Conservation (phyloP, 1,140 invertebrate genomes). For the Triops cancriformis region DNA sequence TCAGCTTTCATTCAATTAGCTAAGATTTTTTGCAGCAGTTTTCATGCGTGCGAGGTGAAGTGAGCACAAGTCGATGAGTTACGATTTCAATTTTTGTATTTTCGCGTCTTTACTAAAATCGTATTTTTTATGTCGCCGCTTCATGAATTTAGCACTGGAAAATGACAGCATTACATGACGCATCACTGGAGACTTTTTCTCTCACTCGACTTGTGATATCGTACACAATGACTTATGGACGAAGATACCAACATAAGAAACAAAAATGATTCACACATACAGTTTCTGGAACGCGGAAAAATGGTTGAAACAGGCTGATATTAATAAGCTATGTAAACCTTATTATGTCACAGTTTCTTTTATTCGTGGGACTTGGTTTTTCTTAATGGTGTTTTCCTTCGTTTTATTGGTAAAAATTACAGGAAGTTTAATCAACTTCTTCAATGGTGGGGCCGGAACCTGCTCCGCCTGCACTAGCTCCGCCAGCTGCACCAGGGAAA, state of each 20-base stretch:
- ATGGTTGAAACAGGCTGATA: background rate
- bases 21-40: too few species aligned
- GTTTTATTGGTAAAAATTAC: background rate
- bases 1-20: too few species aligned
- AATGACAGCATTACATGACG: background rate
- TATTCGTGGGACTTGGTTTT: background rate
- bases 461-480: conserved; percentile 33
- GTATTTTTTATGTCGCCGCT: background rate
- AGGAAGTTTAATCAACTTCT: conserved; percentile 44
- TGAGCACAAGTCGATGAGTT: too few species aligned
- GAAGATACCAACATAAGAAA: background rate
- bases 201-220: background rate
- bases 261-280: background rate
- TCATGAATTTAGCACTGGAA: background rate
- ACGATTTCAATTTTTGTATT: conserved; percentile 14
- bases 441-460: conserved; percentile 44
- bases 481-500: conserved; percentile 30
- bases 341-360: background rate
- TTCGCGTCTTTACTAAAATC: background rate
- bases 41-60: too few species aligned
- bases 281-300: conserved; percentile 5
- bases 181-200: background rate
- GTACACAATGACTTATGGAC: background rate
- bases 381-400: too few species aligned
- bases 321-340: background rate